These are phyloP conservation scores for Oasisia sp. DNA, from an alignment of 2,888 invertebrate species.

Conservation along the genomic window DNA sequence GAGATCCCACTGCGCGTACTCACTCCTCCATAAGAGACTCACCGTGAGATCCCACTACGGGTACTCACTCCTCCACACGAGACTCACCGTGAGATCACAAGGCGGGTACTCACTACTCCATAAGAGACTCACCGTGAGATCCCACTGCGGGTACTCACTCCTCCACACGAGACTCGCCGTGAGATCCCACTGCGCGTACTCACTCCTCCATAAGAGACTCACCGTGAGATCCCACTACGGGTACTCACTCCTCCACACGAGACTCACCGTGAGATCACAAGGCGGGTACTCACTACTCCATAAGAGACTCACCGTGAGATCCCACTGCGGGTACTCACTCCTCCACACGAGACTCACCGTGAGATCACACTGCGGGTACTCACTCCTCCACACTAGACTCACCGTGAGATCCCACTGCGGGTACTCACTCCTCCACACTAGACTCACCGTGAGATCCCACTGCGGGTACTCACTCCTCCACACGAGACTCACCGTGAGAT, in stretches of 20 bases:
- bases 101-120: slow-evolving; percentile 51
- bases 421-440: slow-evolving; percentile 43
- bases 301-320: slow-evolving; percentile 33
- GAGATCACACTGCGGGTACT: too few relatives aligned
- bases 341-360: too few relatives aligned
- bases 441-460: too few relatives aligned
- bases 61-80: slow-evolving; percentile 35
- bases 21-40: too few relatives aligned
- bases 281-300: too few relatives aligned
- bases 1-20: background rate
- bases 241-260: slow-evolving; percentile 46
- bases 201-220: slow-evolving; percentile 14
- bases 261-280: too few relatives aligned
- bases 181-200: slow-evolving; percentile 41
- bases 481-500: too few relatives aligned
- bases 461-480: background rate
- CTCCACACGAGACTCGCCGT: too few relatives aligned
- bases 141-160: background rate
- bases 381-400: slow-evolving; percentile 22
- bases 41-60: too few relatives aligned
- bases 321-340: slow-evolving; percentile 49
- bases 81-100: slow-evolving; percentile 51
- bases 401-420: slow-evolving; percentile 54
- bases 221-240: slow-evolving; percentile 14
- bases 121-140: too few relatives aligned